Base-by-base conservation (phyloP, 2,797 vertebrate genomes). In the Brachyrhaphis roseni region DNA sequence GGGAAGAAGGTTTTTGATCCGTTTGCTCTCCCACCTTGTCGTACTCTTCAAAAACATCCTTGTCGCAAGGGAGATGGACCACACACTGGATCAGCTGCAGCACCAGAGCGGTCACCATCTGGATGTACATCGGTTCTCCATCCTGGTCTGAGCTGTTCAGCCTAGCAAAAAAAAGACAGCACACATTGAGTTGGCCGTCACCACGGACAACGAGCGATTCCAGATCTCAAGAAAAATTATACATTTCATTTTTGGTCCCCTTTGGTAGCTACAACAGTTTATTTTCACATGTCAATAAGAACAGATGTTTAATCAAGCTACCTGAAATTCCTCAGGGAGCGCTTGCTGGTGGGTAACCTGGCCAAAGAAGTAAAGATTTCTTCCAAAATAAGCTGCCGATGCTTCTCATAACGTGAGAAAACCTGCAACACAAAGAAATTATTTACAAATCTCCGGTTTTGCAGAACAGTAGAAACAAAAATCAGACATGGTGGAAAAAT, bases 361-460 rank as follows among this genome's bases (percentile, higher is more conserved):
- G 98, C 98, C 94, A 99, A 96, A 82, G 98, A 99, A 76, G 98
- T 99, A 86, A 99, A 99, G 93, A 99, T 98, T 95, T 99, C 98
- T 93, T 99, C 98, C 84, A 99, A 91, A 92, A 99, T 99, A 88
- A 99, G 94, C 84, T 99, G 98, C 71, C 98, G 96, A 86, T 99
- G 98, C 90, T 99, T 99, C 95, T 99, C 98, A 82, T 99, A 99
- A 76, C 98, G 97, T 70, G 98, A 99, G 90, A 99, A 99, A 36
- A 99, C 98, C 98, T 99, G 89, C 23, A 81, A 57, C 68, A 64
- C 77, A 15, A 79, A 8, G 10, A 81, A 80, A 71, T 4, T 46
- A 41, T 26, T 15, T 2, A 41, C 18, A 41, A 39, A 39, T n/a
- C 8, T 31, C 76, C 2, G 66, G 26, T 28, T 77, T 31, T 74